Evolutionary conservation across 2,113 vertebrate genomes (phyloP).

Genomic region (Cyrtonyx montezumae): DNA sequence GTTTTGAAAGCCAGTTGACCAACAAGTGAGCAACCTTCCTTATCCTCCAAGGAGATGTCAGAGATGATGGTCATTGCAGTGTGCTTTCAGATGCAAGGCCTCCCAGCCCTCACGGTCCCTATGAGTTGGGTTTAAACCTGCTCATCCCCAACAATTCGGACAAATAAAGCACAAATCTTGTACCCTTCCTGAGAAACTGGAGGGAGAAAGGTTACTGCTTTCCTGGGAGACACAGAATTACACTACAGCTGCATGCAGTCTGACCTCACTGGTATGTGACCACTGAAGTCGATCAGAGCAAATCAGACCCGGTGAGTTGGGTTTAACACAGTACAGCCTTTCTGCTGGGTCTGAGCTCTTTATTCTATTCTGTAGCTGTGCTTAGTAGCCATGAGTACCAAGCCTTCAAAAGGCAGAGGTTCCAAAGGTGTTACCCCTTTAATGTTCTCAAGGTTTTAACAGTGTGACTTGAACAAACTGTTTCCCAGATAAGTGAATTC

Average conservation of each 20-base stretch:
- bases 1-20: background rate
- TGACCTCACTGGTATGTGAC: background rate
- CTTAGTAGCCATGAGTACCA: background rate
- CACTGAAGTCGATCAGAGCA: fast-evolving
- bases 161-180: background rate
- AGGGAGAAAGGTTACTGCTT: background rate
- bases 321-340: background rate
- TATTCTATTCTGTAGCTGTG: background rate
- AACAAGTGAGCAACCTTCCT: background rate
- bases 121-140: background rate
- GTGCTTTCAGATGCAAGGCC: background rate
- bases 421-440: background rate
- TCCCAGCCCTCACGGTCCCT: background rate
- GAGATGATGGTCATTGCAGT: fast-evolving
- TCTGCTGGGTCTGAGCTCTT: background rate
- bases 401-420: background rate
- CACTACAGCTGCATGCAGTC: background rate
- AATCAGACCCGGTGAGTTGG: fast-evolving
- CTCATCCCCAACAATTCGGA: background rate
- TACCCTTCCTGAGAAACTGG: background rate
- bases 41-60: background rate
- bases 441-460: background rate
- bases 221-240: fast-evolving
- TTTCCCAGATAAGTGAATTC: background rate
- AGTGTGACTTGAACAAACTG: background rate